These are phyloP conservation scores for Diaphora mendica DNA, from an alignment of 2,888 invertebrate genomes.

Conservation along the genomic window DNA sequence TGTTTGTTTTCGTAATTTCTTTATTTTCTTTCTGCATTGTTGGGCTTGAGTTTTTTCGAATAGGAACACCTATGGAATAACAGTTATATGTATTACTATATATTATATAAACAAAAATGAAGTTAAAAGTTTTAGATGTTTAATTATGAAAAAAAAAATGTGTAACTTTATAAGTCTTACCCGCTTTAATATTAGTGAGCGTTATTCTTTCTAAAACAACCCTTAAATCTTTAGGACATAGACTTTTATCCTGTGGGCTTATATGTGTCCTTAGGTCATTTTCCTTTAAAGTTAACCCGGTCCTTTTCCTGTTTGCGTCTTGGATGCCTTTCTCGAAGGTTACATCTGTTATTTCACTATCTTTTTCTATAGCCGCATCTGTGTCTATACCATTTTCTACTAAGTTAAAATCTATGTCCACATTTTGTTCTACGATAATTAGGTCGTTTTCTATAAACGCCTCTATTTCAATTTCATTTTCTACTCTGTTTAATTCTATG, in stretches of 20 bases:
- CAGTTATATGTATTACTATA: neutral
- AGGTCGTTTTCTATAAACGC: no score
- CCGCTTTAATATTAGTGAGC: neutral
- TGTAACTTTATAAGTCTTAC: neutral
- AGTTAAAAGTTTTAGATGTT: neutral
- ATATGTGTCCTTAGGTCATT: neutral
- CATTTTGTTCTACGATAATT: neutral
- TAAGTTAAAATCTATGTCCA: neutral
- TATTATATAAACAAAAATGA: neutral
- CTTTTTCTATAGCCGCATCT: neutral
- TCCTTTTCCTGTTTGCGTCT: neutral
- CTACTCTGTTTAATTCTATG: no score
- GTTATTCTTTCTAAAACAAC: constrained; percentile 1
- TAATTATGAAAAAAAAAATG: neutral
- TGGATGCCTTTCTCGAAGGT: neutral
- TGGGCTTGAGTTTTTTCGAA: neutral
- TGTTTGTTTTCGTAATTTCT: neutral
- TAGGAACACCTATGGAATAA: neutral
- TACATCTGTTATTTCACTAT: neutral
- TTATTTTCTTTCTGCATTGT: neutral
- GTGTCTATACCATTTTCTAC: neutral
- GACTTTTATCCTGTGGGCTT: neutral
- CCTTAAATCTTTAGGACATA: neutral
- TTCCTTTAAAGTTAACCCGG: neutral
- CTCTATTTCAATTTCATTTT: no score